Conservation (phyloP, 2,797 vertebrate genomes). For the Pangasius macronema region DNA sequence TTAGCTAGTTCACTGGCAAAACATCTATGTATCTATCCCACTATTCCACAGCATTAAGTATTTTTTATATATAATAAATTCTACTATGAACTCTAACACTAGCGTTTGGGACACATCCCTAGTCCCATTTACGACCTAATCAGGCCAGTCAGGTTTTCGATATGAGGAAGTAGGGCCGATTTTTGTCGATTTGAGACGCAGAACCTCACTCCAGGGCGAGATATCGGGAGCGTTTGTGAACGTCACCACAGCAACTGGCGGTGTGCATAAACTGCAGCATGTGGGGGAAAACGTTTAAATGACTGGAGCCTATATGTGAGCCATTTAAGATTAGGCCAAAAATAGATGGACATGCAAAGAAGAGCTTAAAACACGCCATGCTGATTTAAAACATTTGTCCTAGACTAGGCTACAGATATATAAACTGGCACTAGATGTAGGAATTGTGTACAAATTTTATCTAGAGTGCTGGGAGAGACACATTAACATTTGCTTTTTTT, state of each 20-base stretch:
- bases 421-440: not conserved
- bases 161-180: not conserved
- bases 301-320: not conserved
- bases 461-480: not conserved
- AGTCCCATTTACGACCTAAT: not conserved
- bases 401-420: not conserved
- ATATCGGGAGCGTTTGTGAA: not conserved
- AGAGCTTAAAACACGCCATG: not conserved
- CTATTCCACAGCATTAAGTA: not conserved
- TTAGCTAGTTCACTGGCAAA: not conserved
- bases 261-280: slow-evolving; percentile 20
- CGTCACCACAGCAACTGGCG: slow-evolving; percentile 1
- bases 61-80: not conserved
- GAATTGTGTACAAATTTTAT: not conserved
- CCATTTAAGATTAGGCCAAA: not conserved
- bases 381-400: not conserved
- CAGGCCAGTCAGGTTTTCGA: not conserved
- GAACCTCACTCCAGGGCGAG: too few species aligned
- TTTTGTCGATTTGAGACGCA: slow-evolving; percentile 10
- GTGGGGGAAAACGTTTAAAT: not conserved
- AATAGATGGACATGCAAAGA: not conserved
- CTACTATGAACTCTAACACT: not conserved
- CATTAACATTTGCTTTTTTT: not conserved
- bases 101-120: not conserved
- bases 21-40: not conserved